These are phyloP conservation scores for Chelonus formosanus DNA, from an alignment of 2,888 invertebrate species.

Conservation along the genomic window DNA sequence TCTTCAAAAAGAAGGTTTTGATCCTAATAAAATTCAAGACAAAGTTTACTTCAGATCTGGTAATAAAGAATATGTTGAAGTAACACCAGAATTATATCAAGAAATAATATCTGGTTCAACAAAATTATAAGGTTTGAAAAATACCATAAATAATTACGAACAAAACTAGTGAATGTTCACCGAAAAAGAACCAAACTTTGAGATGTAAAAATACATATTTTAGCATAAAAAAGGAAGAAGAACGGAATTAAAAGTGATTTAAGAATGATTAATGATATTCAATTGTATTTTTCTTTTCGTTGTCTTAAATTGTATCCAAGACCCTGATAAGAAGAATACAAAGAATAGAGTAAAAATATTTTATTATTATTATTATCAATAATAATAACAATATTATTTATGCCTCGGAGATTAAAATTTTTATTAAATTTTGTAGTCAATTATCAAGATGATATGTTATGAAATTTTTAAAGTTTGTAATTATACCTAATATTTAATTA, in stretches of 20 bases:
- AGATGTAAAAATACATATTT: too few relatives aligned
- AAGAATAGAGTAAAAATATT: neutral
- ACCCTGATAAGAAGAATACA: conserved; percentile 36
- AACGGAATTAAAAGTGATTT: conserved; percentile 2
- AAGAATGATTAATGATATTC: conserved; percentile 28
- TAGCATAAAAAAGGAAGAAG: too few relatives aligned
- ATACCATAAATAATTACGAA: conserved; percentile 13
- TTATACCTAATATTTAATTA: too few relatives aligned
- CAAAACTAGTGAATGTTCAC: conserved; percentile 10
- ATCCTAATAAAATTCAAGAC: conserved; percentile 67
- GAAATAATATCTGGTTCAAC: conserved; percentile 66
- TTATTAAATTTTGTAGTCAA: too few relatives aligned
- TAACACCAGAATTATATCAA: conserved; percentile 67
- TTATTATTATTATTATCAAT: neutral
- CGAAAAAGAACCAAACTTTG: neutral
- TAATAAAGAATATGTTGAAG: conserved; percentile 72
- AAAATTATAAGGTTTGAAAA: conserved; percentile 53
- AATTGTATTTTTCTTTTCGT: conserved; percentile 32
- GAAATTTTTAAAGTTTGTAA: too few relatives aligned
- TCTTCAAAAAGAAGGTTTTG: conserved; percentile 72
- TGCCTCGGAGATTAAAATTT: too few relatives aligned
- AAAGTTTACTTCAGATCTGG: conserved; percentile 67
- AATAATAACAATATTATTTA: too few relatives aligned
- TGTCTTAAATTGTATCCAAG: conserved; percentile 31
- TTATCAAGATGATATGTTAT: too few relatives aligned